Percentiles rank a stretch among this genome's conserved stretches.
These are phyloP conservation scores for Hippocampus kuda DNA, from an alignment of 2,797 vertebrate species.

Conservation along the genomic window DNA sequence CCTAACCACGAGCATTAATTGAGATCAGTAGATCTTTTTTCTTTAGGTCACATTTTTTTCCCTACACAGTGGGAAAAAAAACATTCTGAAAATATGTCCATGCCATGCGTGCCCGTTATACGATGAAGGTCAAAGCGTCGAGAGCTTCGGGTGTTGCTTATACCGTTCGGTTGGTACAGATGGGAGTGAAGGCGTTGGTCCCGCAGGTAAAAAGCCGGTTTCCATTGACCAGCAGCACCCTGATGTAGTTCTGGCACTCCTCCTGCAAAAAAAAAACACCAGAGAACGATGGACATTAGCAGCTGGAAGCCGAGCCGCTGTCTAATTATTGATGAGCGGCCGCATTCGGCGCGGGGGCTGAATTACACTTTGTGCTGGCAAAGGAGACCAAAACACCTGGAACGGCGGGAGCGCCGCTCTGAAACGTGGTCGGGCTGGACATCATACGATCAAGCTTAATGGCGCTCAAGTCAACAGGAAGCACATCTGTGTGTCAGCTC, in stretches of 20 bases:
- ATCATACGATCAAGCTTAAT: constrained; percentile 57
- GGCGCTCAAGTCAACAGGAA: constrained; percentile 24
- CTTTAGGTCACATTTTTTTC: too few species aligned
- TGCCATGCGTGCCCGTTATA: too few species aligned
- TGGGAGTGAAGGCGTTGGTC: constrained; percentile 92
- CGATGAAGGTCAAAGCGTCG: background rate
- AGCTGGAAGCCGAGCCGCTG: constrained; percentile 29
- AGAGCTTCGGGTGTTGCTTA: background rate
- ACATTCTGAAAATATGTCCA: too few species aligned
- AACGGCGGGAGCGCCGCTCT: constrained; percentile 25
- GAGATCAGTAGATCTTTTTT: too few species aligned
- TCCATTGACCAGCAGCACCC: constrained; percentile 88
- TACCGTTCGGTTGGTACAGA: constrained; percentile 97
- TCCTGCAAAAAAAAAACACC: constrained; percentile 68
- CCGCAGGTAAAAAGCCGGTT: constrained; percentile 90
- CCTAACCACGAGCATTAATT: background rate
- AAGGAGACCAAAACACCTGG: constrained; percentile 50
- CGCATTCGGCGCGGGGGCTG: constrained; percentile 28
- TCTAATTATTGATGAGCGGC: constrained; percentile 32
- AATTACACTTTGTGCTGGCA: constrained; percentile 47
- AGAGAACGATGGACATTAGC: constrained; percentile 25
- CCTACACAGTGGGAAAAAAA: too few species aligned
- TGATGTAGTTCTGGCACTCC: constrained; percentile 97
- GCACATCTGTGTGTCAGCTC: constrained; percentile 52
- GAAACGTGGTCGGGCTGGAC: constrained; percentile 46